Base-by-base conservation (phyloP, 2,888 invertebrate species). In the Biston betularia region DNA sequence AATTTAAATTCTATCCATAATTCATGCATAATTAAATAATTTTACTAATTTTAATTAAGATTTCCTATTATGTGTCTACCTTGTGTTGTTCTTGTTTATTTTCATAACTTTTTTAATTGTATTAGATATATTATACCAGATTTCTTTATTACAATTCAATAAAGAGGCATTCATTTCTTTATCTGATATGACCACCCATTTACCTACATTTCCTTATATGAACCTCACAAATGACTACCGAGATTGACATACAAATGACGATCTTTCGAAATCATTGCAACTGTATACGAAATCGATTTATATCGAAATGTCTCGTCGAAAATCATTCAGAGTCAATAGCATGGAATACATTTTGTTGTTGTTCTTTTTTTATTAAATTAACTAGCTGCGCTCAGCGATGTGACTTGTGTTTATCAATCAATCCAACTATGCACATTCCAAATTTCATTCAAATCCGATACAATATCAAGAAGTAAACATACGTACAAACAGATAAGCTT, bases 231-330 rank as follows among this genome's bases (percentile, higher is more conserved):
- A 64, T 59, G 58, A 66, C 58, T 71, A 49, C 58, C 72, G 63
- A 65, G 73, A 78, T 80, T 83, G 76, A 65, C 68, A 69, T 81
- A 81, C 79, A 81, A 82, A 80, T 77, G 79, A 75, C 68, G 66
- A 77, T 77, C 68, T 86, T 83, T 79, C 80, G 78, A 80, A 79
- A 87, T 83, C 75, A 74, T 73, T 74, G 77, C 81, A 77, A 79
- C 79, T 72, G 76, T 79, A 79, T 69, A 76, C 65, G 67, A 80
- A 83, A 84, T 83, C 78, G 77, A 81, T 79, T 79, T 76, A 73
- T 57, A 63, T 65, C 40, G 48, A 54, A 64, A 62, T 50, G 57
- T 46, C 40, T 15, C 62, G 33, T 56, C 58, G 46, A 50, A 33
- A 38, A 8, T 52, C 42, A 56, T 57, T 63, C 63, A 46, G 52